These are phyloP conservation scores for Phyllostomus hastatus DNA, from an alignment of 2,113 vertebrate species.

Conservation along the genomic window DNA sequence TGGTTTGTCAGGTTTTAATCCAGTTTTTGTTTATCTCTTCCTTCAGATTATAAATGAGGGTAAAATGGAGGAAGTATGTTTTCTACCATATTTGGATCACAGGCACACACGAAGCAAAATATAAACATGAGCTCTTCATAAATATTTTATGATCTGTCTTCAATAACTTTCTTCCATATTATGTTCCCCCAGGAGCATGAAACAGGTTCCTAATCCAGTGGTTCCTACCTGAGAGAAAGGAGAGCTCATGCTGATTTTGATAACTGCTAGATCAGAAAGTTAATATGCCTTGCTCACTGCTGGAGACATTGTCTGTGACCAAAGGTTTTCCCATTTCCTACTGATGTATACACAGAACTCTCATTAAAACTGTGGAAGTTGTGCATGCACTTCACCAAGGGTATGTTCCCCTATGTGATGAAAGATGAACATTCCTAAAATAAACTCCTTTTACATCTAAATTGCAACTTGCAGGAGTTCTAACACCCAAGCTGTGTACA, in stretches of 20 bases:
- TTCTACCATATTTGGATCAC: background rate
- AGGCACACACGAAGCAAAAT: background rate
- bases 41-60: background rate
- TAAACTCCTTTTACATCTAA: conserved; percentile 74
- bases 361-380: conserved; percentile 65
- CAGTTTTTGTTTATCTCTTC: background rate
- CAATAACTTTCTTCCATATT: conserved; percentile 35
- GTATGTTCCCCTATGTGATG: conserved; percentile 45
- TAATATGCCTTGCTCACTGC: conserved; percentile 53
- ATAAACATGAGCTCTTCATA: conserved; percentile 41
- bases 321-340: conserved; percentile 49
- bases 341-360: conserved; percentile 30
- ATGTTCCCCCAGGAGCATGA: background rate
- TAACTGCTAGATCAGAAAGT: conserved; percentile 57
- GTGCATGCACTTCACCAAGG: conserved; percentile 35
- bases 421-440: conserved; percentile 70
- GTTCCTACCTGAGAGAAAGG: conserved; percentile 50
- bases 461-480: conserved; percentile 69
- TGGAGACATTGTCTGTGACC: conserved; percentile 59
- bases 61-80: background rate
- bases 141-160: conserved; percentile 60
- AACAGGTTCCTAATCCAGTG: background rate
- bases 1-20: fast-evolving
- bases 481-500: conserved; percentile 56
- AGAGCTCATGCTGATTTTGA: conserved; percentile 59